phyloP scores from a whole-genome alignment of 2,888 invertebrate genomes.

The Erebia ligea region DNA sequence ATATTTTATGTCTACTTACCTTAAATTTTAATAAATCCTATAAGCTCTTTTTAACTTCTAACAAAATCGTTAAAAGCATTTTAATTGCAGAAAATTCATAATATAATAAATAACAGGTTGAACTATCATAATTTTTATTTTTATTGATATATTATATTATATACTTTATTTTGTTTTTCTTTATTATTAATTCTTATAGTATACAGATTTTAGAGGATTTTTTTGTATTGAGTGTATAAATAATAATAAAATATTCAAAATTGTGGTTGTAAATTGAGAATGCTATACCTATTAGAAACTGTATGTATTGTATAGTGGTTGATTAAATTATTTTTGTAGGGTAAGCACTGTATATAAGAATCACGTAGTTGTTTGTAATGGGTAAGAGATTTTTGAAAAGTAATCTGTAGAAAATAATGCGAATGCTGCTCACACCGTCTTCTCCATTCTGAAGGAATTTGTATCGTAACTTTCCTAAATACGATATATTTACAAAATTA shows the following conservation, averaged over 20 bases:
- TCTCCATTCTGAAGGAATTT: background rate
- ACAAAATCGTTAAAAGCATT: no score
- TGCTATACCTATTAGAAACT: conserved; percentile 44
- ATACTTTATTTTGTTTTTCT: no score
- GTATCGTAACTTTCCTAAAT: no score
- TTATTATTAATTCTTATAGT: no score
- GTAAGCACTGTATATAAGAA: conserved; percentile 78
- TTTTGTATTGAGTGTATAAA: background rate
- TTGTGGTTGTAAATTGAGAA: conserved; percentile 30
- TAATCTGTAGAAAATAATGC: conserved; percentile 59
- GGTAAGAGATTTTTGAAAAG: conserved; percentile 59
- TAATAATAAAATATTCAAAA: conserved; percentile 27
- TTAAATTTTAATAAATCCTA: background rate
- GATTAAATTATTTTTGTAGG: conserved; percentile 82
- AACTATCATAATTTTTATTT: no score
- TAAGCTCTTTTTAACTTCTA: no score
- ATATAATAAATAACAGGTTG: no score
- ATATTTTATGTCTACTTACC: conserved; percentile 12
- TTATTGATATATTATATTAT: no score
- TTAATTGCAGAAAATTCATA: no score
- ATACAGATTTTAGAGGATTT: no score
- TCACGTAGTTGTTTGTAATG: conserved; percentile 74
- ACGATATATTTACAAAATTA: no score
- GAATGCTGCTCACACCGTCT: conserved; percentile 53
- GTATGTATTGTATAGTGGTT: conserved; percentile 78